phyloP scores from a whole-genome alignment of 2,113 vertebrate genomes.

The Aphelocoma coerulescens region DNA sequence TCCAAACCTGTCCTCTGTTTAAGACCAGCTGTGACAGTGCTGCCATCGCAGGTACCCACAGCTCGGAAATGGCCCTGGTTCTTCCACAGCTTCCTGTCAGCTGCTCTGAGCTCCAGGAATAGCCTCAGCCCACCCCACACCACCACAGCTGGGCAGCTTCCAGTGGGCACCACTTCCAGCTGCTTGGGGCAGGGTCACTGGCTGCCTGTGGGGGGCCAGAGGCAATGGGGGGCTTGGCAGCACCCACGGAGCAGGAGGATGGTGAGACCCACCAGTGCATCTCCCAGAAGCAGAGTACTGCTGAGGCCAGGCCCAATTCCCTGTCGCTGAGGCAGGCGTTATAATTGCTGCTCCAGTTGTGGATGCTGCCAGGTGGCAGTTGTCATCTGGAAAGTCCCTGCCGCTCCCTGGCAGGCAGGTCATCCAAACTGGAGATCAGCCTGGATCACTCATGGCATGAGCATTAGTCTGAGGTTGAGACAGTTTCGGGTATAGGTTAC shows the following conservation, averaged over 20 bases:
- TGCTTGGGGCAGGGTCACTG: background rate
- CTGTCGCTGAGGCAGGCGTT: background rate
- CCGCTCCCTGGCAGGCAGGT: background rate
- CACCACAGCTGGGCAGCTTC: background rate
- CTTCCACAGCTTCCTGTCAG: constrained; percentile 34
- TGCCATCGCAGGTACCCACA: rapidly evolving
- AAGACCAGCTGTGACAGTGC: background rate
- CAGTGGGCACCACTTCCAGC: background rate
- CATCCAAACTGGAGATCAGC: background rate
- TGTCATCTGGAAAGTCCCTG: constrained; percentile 61
- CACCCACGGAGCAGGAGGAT: background rate
- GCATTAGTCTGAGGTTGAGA: background rate
- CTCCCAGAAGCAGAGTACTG: background rate
- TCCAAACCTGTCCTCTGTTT: background rate
- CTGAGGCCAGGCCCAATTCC: background rate
- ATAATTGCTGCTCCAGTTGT: background rate
- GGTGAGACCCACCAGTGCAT: background rate
- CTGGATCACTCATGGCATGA: background rate
- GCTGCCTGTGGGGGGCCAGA: rapidly evolving
- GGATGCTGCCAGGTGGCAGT: constrained; percentile 20
- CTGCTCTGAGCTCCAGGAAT: background rate
- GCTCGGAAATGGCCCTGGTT: background rate
- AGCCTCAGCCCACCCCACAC: background rate
- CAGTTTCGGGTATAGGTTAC: background rate
- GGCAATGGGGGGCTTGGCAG: background rate